Percentiles rank a stretch among this genome's conserved stretches.
These are phyloP conservation scores for Cyanoliseus patagonus DNA, from an alignment of 2,113 vertebrate species.

Conservation along the genomic window DNA sequence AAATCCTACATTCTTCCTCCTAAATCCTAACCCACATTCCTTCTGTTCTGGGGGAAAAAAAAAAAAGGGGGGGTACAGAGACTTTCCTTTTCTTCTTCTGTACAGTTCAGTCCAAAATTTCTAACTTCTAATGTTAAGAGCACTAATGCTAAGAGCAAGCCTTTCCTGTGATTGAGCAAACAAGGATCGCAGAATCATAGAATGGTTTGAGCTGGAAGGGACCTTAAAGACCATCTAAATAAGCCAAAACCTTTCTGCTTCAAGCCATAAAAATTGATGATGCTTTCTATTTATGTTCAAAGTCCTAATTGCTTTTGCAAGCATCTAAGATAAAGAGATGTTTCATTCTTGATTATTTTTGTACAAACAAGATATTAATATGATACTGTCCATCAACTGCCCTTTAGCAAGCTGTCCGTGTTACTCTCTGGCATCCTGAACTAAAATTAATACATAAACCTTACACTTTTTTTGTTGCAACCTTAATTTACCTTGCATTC, in stretches of 20 bases:
- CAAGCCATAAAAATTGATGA: not conserved
- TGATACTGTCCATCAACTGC: not conserved
- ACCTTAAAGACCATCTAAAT: not conserved
- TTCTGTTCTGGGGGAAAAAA: not conserved
- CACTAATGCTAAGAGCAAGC: not conserved
- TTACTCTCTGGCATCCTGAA: not conserved
- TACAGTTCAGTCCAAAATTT: not conserved
- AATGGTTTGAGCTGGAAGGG: not conserved
- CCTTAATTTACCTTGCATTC: conserved; percentile 28
- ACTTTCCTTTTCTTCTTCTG: not conserved
- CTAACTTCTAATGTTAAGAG: not conserved
- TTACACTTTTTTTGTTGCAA: conserved; percentile 14
- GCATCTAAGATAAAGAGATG: not conserved
- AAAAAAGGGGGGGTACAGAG: not conserved
- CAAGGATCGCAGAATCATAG: not conserved
- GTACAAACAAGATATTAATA: not conserved
- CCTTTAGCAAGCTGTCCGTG: not conserved
- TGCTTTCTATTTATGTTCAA: not conserved
- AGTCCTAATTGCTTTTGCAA: not conserved
- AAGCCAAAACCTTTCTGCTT: not conserved
- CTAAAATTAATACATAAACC: not conserved
- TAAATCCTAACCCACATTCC: not conserved
- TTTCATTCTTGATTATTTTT: not conserved
- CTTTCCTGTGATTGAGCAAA: not conserved
- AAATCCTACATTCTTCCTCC: not conserved